Percentiles rank a stretch among this genome's conserved stretches.
Evolutionary conservation across 2,888 invertebrate genomes (phyloP).

Genomic region (Rhamphomyia laevipes): DNA sequence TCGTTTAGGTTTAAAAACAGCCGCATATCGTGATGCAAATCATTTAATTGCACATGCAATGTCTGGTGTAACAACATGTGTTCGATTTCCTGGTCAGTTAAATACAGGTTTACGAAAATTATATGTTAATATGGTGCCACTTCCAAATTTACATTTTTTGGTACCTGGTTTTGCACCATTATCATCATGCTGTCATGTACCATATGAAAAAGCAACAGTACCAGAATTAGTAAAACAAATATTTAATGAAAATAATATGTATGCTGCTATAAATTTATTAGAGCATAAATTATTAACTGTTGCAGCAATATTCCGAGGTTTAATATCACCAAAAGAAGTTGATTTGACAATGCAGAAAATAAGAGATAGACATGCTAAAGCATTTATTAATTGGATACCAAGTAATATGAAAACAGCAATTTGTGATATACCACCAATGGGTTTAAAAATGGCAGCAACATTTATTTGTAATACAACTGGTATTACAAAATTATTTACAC

Average conservation of each 20-base stretch:
- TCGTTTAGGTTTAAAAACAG: conserved; percentile 23
- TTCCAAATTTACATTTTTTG: conserved; percentile 77
- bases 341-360: conserved; percentile 49
- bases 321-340: conserved; percentile 41
- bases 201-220: conserved; percentile 54
- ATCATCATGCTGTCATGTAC: conserved; percentile 51
- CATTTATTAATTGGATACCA: conserved; percentile 73
- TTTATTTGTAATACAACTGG: conserved; percentile 76
- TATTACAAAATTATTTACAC: conserved; percentile 66
- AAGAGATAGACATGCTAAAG: conserved; percentile 61
- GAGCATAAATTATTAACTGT: conserved; percentile 67
- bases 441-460: conserved; percentile 74
- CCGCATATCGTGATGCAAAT: conserved; percentile 22
- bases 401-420: conserved; percentile 77
- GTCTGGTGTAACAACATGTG: conserved; percentile 61
- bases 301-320: conserved; percentile 56
- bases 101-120: conserved; percentile 76
- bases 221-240: conserved; percentile 58
- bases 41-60: conserved; percentile 32
- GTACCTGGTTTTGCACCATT: conserved; percentile 71
- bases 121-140: conserved; percentile 87
- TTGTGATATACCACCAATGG: conserved; percentile 74
- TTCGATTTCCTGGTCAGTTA: conserved; percentile 83
- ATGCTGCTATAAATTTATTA: conserved; percentile 69
- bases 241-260: conserved; percentile 70